Conservation (phyloP, 1,140 invertebrate genomes). For the Hestina assimilis region DNA sequence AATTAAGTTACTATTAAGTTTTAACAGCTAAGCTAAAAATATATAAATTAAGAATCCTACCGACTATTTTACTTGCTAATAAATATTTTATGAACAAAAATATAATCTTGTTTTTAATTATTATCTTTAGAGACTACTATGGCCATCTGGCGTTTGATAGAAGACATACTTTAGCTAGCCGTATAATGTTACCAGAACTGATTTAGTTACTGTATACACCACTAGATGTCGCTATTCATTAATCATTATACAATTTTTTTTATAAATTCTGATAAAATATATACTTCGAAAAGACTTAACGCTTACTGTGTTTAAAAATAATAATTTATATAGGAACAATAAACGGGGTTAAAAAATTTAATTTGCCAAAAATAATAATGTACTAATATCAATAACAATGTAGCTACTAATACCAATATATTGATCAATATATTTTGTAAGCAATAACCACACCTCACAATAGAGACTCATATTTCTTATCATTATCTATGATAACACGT, state of each 20-base stretch:
- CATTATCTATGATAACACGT: conserved; percentile 65
- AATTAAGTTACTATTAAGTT: too few species aligned
- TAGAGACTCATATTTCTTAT: conserved; percentile 38
- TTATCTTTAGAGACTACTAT: not conserved
- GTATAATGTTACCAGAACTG: not conserved
- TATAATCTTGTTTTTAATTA: not conserved
- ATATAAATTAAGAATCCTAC: too few species aligned
- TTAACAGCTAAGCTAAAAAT: too few species aligned
- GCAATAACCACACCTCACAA: conserved; percentile 17
- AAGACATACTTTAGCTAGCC: not conserved
- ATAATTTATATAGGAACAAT: too few species aligned
- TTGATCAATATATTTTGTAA: conserved; percentile 17
- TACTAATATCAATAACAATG: not conserved
- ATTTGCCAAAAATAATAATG: not conserved
- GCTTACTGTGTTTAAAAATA: too few species aligned
- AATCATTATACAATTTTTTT: not conserved
- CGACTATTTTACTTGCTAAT: too few species aligned
- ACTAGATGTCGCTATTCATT: not conserved
- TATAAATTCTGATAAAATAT: too few species aligned
- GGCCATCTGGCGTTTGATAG: not conserved
- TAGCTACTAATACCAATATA: conserved; percentile 16
- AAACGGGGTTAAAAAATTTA: too few species aligned
- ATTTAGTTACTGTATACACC: not conserved
- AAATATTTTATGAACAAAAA: not conserved
- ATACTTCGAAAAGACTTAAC: too few species aligned